These are phyloP conservation scores for Athetis lepigone DNA, from an alignment of 2,888 invertebrate genomes.

Conservation along the genomic window DNA sequence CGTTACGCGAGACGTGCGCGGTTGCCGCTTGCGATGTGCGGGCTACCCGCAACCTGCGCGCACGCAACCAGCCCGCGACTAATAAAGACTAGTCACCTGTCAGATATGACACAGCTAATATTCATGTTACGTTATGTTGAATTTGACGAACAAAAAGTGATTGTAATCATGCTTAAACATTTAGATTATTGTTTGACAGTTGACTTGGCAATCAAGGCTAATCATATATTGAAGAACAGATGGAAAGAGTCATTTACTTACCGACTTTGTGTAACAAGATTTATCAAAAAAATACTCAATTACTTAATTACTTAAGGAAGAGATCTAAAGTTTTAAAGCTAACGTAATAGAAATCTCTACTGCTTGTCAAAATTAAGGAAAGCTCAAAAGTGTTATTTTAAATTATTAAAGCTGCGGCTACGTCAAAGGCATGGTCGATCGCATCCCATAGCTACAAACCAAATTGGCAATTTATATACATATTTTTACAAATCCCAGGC, in stretches of 20 bases:
- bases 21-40: constrained; percentile 43
- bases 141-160: constrained; percentile 12
- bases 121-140: constrained; percentile 17
- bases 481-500: no score
- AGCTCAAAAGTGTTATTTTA: no score
- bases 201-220: not conserved
- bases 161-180: constrained; percentile 8
- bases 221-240: not conserved
- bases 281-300: no score
- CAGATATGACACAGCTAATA: constrained; percentile 64
- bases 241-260: not conserved
- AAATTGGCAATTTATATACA: not conserved
- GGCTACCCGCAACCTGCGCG: constrained; percentile 69
- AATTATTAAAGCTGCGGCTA: no score
- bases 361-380: no score
- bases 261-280: not conserved
- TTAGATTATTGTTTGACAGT: not conserved
- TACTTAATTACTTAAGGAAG: no score
- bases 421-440: no score
- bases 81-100: constrained; percentile 66
- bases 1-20: constrained; percentile 67
- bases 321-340: no score
- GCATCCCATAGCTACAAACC: no score
- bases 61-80: constrained; percentile 63
- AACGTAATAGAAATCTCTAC: no score